phyloP scores from a whole-genome alignment of 92 coral and sea anemone genomes.

The Hydrozoanthus gracilis region DNA sequence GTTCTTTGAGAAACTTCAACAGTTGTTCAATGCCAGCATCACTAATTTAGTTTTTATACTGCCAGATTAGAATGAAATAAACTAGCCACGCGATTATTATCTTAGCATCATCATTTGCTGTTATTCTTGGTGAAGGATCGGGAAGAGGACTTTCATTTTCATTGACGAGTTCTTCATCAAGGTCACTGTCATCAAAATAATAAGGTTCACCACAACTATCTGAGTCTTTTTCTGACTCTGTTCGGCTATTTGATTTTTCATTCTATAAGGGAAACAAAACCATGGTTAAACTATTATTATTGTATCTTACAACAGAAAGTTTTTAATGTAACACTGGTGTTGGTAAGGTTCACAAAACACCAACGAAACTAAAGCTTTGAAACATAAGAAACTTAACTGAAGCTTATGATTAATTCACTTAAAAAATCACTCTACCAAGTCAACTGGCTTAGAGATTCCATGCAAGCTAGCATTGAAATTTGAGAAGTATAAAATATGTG shows the following conservation, averaged over 20 bases:
- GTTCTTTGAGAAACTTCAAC: slow-evolving; percentile 33
- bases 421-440: not conserved
- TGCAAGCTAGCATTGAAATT: not conserved
- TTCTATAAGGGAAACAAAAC: slow-evolving; percentile 4
- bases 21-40: slow-evolving; percentile 51
- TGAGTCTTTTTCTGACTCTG: slow-evolving; percentile 8
- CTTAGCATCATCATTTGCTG: slow-evolving; percentile 18
- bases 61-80: slow-evolving; percentile 57
- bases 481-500: too few relatives aligned
- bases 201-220: slow-evolving; percentile 5
- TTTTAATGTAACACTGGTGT: too few relatives aligned
- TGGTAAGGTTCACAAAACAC: too few relatives aligned
- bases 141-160: slow-evolving; percentile 22
- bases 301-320: too few relatives aligned
- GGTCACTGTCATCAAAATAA: slow-evolving; percentile 10
- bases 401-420: not conserved
- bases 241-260: not conserved
- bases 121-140: slow-evolving; percentile 25
- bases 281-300: not conserved
- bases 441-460: not conserved
- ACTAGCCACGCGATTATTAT: slow-evolving; percentile 53
- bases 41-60: slow-evolving; percentile 39
- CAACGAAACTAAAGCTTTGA: not conserved
- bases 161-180: slow-evolving; percentile 1
- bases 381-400: not conserved